Conservation (phyloP, 2,113 vertebrate species). For the Oncorhynchus tshawytscha region DNA sequence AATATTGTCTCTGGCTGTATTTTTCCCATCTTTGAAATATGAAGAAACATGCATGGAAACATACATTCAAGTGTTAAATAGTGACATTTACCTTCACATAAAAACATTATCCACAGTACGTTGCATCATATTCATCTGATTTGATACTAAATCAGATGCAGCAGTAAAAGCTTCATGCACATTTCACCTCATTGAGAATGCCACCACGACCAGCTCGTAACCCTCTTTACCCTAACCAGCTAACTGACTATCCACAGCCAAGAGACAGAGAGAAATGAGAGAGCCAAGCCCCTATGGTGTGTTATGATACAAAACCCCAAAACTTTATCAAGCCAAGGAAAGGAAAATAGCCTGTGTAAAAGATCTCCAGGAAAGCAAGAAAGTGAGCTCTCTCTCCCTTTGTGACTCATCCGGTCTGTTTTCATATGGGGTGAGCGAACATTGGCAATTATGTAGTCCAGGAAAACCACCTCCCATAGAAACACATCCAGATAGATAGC, state of each 20-base stretch:
- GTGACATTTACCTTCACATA: background rate
- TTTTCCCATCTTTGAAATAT: too few relatives aligned
- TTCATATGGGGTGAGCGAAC: too few relatives aligned
- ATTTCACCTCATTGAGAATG: background rate
- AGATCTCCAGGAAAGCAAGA: background rate
- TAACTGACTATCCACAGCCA: background rate
- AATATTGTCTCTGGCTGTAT: too few relatives aligned
- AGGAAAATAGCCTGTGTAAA: background rate
- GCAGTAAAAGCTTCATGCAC: constrained; percentile 13
- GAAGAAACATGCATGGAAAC: background rate
- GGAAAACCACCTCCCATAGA: background rate
- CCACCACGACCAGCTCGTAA: background rate
- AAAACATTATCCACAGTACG: background rate
- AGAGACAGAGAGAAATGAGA: background rate
- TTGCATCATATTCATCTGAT: background rate
- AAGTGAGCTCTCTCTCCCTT: too few relatives aligned
- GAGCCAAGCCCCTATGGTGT: background rate
- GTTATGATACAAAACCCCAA: background rate
- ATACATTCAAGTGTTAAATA: background rate
- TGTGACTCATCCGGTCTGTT: too few relatives aligned
- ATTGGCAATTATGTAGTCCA: background rate
- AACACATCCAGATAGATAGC: too few relatives aligned
- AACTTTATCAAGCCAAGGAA: background rate
- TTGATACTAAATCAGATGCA: background rate
- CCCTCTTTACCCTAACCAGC: background rate